A percentile compares a stretch with the other conserved stretches of the same genome.
These are phyloP conservation scores for Agonum fuliginosum DNA, from an alignment of 2,888 invertebrate genomes.

Conservation along the genomic window DNA sequence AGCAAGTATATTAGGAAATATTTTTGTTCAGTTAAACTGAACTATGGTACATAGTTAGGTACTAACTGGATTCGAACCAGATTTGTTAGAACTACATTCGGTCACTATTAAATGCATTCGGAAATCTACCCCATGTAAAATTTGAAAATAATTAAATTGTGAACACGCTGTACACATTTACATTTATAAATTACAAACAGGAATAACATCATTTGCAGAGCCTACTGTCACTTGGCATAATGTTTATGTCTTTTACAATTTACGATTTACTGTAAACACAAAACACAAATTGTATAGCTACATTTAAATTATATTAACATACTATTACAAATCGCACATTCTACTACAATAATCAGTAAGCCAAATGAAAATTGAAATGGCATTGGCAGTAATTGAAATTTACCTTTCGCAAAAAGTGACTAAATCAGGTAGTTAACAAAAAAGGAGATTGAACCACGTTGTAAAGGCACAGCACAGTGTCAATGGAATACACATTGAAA, in stretches of 20 bases:
- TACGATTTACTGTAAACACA: no score
- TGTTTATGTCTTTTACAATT: conserved; percentile 6
- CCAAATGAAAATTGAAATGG: not conserved
- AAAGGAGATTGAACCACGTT: conserved; percentile 25
- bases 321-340: not conserved
- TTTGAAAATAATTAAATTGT: not conserved
- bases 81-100: no score
- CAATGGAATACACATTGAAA: conserved; percentile 23
- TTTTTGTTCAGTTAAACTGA: no score
- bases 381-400: not conserved
- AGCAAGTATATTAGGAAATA: no score
- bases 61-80: no score
- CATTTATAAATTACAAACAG: conserved; percentile 11
- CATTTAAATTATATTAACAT: not conserved
- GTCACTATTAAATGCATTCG: no score
- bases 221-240: not conserved
- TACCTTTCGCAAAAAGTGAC: not conserved
- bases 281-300: not conserved
- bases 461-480: conserved; percentile 1
- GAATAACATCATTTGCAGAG: conserved; percentile 5
- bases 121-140: not conserved
- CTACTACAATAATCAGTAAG: not conserved
- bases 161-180: not conserved
- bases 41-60: no score
- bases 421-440: conserved; percentile 11